Conservation (phyloP, 2,888 invertebrate genomes). For the Spilarctia lutea region DNA sequence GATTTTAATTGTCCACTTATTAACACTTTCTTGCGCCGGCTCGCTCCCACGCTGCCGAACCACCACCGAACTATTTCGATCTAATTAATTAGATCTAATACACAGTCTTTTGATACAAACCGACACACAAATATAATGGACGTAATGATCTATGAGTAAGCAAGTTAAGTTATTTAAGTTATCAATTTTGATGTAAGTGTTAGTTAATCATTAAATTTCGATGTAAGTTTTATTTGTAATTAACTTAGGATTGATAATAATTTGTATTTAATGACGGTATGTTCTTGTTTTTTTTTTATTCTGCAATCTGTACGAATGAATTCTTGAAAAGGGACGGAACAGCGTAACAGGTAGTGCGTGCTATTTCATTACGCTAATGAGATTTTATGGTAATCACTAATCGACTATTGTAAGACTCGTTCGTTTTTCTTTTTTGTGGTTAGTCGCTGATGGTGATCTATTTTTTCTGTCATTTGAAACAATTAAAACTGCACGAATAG, state of each 20-base stretch:
- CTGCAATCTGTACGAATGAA: too few relatives aligned
- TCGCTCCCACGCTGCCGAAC: constrained; percentile 14
- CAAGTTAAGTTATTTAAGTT: not conserved
- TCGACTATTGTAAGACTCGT: too few relatives aligned
- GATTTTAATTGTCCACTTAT: constrained; percentile 41
- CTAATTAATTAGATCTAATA: constrained; percentile 15
- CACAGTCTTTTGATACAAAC: constrained; percentile 12
- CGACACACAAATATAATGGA: constrained; percentile 8
- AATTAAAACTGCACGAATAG: too few relatives aligned
- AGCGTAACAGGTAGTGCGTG: too few relatives aligned
- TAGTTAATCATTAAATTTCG: not conserved
- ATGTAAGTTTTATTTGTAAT: constrained; percentile 2
- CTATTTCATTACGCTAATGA: too few relatives aligned
- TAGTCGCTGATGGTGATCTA: too few relatives aligned
- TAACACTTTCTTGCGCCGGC: constrained; percentile 36
- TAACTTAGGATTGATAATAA: not conserved
- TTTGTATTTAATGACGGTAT: constrained; percentile 6
- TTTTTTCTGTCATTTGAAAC: too few relatives aligned
- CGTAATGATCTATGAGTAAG: constrained; percentile 12
- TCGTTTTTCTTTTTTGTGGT: too few relatives aligned
- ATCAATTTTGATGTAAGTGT: not conserved
- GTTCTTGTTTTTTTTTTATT: not conserved
- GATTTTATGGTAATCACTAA: too few relatives aligned
- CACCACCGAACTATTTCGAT: constrained; percentile 15
- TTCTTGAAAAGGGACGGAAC: too few relatives aligned